A percentile compares a stretch with the other conserved stretches of the same genome.
phyloP scores from a whole-genome alignment of 2,113 vertebrate species.

The Heterotilapia buettikoferi region DNA sequence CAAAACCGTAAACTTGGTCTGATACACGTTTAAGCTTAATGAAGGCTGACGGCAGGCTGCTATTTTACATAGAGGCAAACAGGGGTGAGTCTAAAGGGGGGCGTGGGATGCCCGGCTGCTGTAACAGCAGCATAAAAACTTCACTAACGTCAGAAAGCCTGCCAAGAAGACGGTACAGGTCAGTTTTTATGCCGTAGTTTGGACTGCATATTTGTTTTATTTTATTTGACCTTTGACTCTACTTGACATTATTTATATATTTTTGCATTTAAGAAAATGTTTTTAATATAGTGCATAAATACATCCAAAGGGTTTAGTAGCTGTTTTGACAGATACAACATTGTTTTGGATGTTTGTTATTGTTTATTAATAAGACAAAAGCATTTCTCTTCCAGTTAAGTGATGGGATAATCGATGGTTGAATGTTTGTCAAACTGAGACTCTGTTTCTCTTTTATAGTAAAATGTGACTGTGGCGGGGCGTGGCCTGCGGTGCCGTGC shows the following conservation, averaged over 20 bases:
- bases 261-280: background rate
- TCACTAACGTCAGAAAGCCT: accelerated
- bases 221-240: background rate
- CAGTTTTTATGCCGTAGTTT: accelerated
- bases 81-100: background rate
- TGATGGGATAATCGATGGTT: background rate
- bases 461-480: no score
- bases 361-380: accelerated
- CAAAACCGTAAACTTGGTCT: no score
- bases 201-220: background rate
- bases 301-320: background rate
- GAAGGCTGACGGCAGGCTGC: background rate
- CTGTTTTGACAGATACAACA: background rate
- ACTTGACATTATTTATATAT: background rate
- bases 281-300: background rate
- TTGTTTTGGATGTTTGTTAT: background rate
- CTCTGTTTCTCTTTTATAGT: background rate
- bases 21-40: background rate
- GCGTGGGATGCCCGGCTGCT: background rate
- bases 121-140: background rate
- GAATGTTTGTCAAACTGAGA: background rate
- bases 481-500: no score
- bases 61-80: background rate
- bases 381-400: background rate
- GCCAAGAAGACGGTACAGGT: background rate